Conservation (phyloP, 2,888 invertebrate genomes). For the Coleophora deauratella region DNA sequence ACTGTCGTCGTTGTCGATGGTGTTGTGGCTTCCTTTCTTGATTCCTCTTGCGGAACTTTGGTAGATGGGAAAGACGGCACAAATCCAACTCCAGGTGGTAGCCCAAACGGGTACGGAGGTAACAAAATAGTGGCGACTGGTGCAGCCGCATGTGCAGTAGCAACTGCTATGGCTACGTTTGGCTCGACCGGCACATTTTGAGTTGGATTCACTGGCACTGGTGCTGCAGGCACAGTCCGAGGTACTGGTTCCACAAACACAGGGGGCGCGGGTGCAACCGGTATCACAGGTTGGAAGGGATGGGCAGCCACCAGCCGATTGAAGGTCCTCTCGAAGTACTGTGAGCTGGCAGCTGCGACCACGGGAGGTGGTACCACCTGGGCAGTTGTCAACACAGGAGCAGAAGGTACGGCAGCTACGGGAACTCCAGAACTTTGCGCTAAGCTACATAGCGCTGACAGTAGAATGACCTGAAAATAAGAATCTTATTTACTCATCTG, state of each 20-base stretch:
- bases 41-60: constrained; percentile 31
- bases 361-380: constrained; percentile 49
- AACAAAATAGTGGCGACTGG: constrained; percentile 59
- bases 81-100: constrained; percentile 47
- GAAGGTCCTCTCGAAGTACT: constrained; percentile 78
- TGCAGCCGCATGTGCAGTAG: constrained; percentile 59
- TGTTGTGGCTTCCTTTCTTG: constrained; percentile 39
- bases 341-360: constrained; percentile 79
- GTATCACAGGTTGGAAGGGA: constrained; percentile 18
- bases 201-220: constrained; percentile 20
- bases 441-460: constrained; percentile 34
- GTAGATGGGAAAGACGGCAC: constrained; percentile 37
- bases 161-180: constrained; percentile 57
- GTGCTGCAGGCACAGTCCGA: constrained; percentile 8
- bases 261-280: constrained; percentile 25
- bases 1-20: constrained; percentile 33
- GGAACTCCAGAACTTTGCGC: constrained; percentile 41
- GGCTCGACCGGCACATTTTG: constrained; percentile 36
- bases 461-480: constrained; percentile 37
- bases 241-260: constrained; percentile 23
- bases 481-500: neutral
- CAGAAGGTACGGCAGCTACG: neutral
- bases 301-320: constrained; percentile 63
- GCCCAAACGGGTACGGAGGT: constrained; percentile 59
- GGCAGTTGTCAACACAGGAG: constrained; percentile 9